Conservation (phyloP, 2,797 vertebrate genomes). For the Enteromius treurensis region DNA sequence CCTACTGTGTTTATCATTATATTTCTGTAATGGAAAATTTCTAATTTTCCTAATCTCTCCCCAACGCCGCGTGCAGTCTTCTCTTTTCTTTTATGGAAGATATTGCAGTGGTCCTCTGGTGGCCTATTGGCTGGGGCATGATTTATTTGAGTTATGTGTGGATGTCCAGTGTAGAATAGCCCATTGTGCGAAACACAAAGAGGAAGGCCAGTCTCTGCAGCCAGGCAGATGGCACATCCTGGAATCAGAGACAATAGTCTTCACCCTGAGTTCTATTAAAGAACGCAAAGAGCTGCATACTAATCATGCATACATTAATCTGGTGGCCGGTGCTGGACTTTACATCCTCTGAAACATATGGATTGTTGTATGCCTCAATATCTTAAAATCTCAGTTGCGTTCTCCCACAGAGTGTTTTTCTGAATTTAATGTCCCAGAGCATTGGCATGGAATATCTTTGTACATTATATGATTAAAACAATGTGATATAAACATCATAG, state of each 20-base stretch:
- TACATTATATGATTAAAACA: background rate
- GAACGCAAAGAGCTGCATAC: slow-evolving; percentile 62
- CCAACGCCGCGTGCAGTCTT: slow-evolving; percentile 25
- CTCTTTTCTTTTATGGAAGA: slow-evolving; percentile 49
- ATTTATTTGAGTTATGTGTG: slow-evolving; percentile 78
- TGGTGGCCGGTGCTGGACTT: slow-evolving; percentile 52
- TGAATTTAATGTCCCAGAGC: background rate
- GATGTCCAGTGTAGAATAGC: slow-evolving; percentile 63
- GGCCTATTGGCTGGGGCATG: slow-evolving; percentile 72
- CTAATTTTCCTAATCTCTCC: slow-evolving; percentile 49
- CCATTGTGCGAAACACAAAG: slow-evolving; percentile 63
- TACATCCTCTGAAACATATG: slow-evolving; percentile 49
- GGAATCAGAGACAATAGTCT: slow-evolving; percentile 65
- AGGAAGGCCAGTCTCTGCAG: slow-evolving; percentile 62
- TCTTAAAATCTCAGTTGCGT: background rate
- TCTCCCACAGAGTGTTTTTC: background rate
- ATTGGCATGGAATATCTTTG: background rate
- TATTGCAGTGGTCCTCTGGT: slow-evolving; percentile 42
- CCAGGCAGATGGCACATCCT: slow-evolving; percentile 65
- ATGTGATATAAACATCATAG: background rate
- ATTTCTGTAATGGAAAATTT: slow-evolving; percentile 38
- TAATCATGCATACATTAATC: slow-evolving; percentile 63
- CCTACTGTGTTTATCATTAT: slow-evolving; percentile 41
- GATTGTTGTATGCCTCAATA: background rate
- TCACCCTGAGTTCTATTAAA: slow-evolving; percentile 62